These are phyloP conservation scores for Arctocebus calabarensis DNA, from an alignment of 2,797 vertebrate species.

Conservation along the genomic window DNA sequence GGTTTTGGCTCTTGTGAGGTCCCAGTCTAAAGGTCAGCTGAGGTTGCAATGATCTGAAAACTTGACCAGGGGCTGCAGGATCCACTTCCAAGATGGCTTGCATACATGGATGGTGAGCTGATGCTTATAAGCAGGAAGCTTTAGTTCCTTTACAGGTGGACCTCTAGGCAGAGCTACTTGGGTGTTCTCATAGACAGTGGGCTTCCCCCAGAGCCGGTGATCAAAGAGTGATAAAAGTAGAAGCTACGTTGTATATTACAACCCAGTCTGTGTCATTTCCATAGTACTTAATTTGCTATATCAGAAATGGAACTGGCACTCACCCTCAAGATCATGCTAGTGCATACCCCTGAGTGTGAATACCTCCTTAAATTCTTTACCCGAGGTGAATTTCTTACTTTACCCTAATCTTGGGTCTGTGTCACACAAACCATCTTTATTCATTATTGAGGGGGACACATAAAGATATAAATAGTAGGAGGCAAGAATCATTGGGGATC, in stretches of 20 bases:
- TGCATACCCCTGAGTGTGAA: background rate
- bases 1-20: background rate
- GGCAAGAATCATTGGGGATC: background rate
- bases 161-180: background rate
- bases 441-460: background rate
- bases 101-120: background rate
- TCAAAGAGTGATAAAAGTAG: background rate
- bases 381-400: background rate
- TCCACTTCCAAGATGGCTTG: background rate
- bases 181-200: background rate
- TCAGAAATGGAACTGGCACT: background rate
- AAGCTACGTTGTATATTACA: background rate
- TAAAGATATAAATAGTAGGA: background rate
- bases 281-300: background rate
- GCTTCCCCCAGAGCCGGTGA: background rate
- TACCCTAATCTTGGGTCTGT: background rate
- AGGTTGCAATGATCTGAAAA: background rate
- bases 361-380: background rate
- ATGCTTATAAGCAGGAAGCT: background rate
- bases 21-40: background rate
- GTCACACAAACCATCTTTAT: background rate
- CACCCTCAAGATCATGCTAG: background rate
- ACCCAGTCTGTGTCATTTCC: constrained; percentile 10
- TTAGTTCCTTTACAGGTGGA: background rate
- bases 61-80: background rate